Conservation (phyloP, 2,797 vertebrate genomes). For the Eremophila alpestris region DNA sequence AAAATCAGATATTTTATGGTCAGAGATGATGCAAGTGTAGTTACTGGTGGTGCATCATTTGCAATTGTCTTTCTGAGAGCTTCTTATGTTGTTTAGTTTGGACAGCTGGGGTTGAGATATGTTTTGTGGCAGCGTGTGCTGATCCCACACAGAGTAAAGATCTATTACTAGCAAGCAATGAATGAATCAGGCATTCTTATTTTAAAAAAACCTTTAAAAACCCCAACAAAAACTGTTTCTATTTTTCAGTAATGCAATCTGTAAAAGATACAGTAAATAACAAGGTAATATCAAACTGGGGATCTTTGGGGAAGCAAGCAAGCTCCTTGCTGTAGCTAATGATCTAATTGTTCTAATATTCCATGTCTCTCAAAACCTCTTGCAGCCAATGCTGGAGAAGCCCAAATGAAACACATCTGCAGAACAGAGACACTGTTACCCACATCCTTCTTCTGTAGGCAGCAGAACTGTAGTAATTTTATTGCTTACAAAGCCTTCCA, state of each 20-base stretch:
- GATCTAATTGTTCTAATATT: conserved; percentile 40
- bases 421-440: conserved; percentile 44
- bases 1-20: not conserved
- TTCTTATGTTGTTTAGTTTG: not conserved
- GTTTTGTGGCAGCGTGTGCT: not conserved
- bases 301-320: not conserved
- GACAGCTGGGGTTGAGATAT: not conserved
- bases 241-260: not conserved
- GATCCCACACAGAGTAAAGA: not conserved
- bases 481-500: conserved; percentile 41
- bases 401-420: conserved; percentile 57
- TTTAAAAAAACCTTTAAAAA: not conserved
- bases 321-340: not conserved
- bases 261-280: not conserved
- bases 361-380: conserved; percentile 9
- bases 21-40: not conserved
- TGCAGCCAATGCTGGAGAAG: conserved; percentile 9
- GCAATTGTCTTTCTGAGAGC: not conserved
- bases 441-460: conserved; percentile 53
- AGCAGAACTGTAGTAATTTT: conserved; percentile 20
- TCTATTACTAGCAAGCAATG: not conserved
- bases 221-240: not conserved
- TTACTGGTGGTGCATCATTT: not conserved
- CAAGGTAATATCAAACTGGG: not conserved
- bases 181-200: not conserved